Evolutionary conservation across 2,113 vertebrate genomes (phyloP).

Genomic region (Menura novaehollandiae): DNA sequence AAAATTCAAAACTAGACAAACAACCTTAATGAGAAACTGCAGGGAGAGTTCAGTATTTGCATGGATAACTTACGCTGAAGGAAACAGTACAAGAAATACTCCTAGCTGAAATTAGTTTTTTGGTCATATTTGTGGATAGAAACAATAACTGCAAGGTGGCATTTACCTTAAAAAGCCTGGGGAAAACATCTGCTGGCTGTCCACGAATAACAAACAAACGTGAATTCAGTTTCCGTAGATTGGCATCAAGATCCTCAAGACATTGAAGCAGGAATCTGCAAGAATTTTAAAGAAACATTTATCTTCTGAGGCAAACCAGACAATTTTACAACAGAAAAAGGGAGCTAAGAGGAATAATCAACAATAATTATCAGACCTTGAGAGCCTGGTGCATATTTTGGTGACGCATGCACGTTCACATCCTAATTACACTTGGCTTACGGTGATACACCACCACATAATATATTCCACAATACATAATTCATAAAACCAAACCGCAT

Average conservation of each 20-base stretch:
- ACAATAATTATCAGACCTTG: not conserved
- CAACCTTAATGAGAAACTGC: not conserved
- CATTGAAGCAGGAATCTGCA: conserved; percentile 91
- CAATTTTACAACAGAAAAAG: not conserved
- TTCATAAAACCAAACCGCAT: not conserved
- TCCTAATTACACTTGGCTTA: not conserved
- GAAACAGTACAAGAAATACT: not conserved
- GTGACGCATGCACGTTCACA: not conserved
- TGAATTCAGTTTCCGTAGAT: conserved; percentile 91
- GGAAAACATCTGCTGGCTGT: conserved; percentile 95
- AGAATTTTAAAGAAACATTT: not conserved
- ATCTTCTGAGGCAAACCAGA: not conserved
- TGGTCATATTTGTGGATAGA: not conserved
- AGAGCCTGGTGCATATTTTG: not conserved
- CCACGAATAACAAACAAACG: conserved; percentile 94
- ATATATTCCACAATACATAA: not conserved
- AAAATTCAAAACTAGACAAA: not conserved
- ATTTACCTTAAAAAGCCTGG: conserved; percentile 91
- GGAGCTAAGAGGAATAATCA: not conserved
- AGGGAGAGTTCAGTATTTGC: not conserved
- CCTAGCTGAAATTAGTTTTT: not conserved
- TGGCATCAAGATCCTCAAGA: conserved; percentile 92
- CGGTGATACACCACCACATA: not conserved
- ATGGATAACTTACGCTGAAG: not conserved
- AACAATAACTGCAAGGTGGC: not conserved